Conservation (phyloP, 2,888 invertebrate species). For the Pachydiplax longipennis region DNA sequence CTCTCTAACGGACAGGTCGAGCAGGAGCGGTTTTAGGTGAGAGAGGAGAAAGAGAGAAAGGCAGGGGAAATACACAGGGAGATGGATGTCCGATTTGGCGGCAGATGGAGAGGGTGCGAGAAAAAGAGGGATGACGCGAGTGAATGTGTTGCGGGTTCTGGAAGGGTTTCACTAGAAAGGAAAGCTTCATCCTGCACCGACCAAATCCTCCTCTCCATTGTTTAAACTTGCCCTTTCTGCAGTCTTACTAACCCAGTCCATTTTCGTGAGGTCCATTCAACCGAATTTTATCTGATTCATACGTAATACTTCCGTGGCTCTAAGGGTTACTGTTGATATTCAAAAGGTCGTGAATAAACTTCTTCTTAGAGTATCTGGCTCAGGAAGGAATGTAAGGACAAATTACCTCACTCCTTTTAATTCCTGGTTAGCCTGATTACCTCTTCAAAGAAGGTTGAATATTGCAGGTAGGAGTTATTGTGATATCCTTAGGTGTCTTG, state of each 20-base stretch:
- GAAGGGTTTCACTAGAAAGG: not conserved
- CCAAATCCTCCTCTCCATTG: not conserved
- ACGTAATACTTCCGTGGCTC: too few species aligned
- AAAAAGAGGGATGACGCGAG: not conserved
- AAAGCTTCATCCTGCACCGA: not conserved
- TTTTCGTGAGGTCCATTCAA: not conserved
- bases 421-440: too few species aligned
- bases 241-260: not conserved
- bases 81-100: not conserved
- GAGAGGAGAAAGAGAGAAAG: not conserved
- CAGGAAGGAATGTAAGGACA: too few species aligned
- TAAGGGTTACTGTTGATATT: too few species aligned
- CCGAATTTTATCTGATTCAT: too few species aligned
- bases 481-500: too few species aligned
- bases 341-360: too few species aligned
- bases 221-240: not conserved
- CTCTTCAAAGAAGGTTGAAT: too few species aligned
- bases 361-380: too few species aligned
- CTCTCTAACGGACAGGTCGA: slow-evolving; percentile 47
- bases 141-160: not conserved
- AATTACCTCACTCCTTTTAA: too few species aligned
- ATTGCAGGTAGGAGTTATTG: too few species aligned
- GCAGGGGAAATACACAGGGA: not conserved
- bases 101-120: not conserved
- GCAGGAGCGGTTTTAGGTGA: slow-evolving; percentile 46